Evolutionary conservation across 2,888 invertebrate genomes (phyloP), one percentile per base, ranked within the genome.

Genomic region (Allacma fusca): DNA sequence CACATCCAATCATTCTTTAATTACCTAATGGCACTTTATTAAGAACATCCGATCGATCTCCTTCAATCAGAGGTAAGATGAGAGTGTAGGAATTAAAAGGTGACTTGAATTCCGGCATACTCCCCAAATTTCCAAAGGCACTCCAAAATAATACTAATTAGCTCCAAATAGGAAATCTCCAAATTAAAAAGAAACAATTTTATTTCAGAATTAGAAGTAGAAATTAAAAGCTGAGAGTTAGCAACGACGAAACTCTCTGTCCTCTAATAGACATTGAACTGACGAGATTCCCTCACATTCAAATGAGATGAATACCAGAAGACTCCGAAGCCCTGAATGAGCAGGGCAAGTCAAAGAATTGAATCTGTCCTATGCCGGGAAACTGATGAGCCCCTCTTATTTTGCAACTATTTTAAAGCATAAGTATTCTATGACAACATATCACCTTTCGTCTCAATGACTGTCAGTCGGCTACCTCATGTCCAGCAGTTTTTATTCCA

Each of bases 21-120:
- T 34, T 43, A 76, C 76, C 76, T 9, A 76, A 43, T 23, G 76
- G 76, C 19, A 76, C 69, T 43, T 50, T 50, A 62, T 76, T 76
- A 12, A 76, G 70, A 26, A 70, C 70, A 76, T 76, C 76, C 24
- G 76, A 76, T 23, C 76, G 68, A 76, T 76, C 76, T 34, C 76
- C 76, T 62, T 76, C 76, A 26, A 76, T 44, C 43, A 76, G 34
- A 4, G 76, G 76, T 28, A 76, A 26, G 13, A 76, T 57, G 24
- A 70, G 21, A 0, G 70, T 70, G 13, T 50, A 68, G 7, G 34
- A 40, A n/a, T 67, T 75, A 57, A 75, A 75, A 43, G 75, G 75
- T 1, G 75, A 69, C 23, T 76, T 76, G 24, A 76, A 69, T 16
- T 76, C 70, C 23, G 69, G 29, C 76, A 76, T 76, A 21, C 7